phyloP scores from a whole-genome alignment of 2,888 invertebrate genomes.

The Capitulum mitella region DNA sequence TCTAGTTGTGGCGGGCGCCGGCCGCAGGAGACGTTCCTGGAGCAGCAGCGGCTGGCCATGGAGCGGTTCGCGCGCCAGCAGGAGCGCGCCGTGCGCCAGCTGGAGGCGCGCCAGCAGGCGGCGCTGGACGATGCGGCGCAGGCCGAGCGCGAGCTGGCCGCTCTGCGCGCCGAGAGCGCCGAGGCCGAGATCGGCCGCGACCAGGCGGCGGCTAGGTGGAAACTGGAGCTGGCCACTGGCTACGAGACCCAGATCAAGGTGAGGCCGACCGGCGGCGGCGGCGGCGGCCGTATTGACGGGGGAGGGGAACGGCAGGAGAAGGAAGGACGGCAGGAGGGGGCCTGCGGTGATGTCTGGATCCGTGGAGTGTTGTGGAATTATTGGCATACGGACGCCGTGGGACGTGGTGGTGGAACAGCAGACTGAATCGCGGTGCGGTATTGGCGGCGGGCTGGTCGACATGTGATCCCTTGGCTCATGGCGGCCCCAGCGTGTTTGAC shows the following conservation, averaged over 20 bases:
- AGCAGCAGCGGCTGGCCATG: background rate
- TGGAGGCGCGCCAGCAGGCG: slow-evolving; percentile 8
- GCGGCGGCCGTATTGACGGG: no score
- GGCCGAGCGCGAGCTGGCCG: slow-evolving; percentile 11
- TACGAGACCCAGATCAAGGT: slow-evolving; percentile 23
- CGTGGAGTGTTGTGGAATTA: background rate
- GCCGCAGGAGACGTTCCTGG: slow-evolving; percentile 9
- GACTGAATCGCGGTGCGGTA: no score
- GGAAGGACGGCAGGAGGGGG: background rate
- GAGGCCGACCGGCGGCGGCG: background rate
- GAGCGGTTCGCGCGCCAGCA: slow-evolving; percentile 7
- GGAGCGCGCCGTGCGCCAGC: slow-evolving; percentile 3
- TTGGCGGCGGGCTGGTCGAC: no score
- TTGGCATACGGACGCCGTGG: no score
- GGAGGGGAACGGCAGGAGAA: no score
- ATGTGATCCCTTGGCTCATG: no score
- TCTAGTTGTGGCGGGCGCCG: background rate
- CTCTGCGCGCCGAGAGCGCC: slow-evolving; percentile 18
- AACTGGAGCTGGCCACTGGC: slow-evolving; percentile 6
- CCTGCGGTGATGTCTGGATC: background rate
- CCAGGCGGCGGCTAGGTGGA: slow-evolving; percentile 20
- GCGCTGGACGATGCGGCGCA: slow-evolving; percentile 1
- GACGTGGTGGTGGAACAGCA: no score
- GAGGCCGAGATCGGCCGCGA: slow-evolving; percentile 15
- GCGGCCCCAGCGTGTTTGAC: no score